These are phyloP conservation scores for Dastarcus helophoroides DNA, from an alignment of 2,888 invertebrate species.

Conservation along the genomic window DNA sequence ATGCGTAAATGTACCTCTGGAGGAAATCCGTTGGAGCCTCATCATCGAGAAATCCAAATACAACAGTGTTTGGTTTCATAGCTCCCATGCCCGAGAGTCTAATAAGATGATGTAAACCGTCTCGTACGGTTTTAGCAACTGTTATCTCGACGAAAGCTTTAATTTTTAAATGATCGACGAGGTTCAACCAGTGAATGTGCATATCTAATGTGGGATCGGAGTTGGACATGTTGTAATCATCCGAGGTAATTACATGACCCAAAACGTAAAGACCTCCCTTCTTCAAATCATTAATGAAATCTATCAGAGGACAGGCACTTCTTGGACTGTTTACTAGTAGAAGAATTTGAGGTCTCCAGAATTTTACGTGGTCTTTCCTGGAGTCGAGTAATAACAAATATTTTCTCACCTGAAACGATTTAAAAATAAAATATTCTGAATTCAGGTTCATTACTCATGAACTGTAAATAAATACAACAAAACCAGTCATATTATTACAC, in stretches of 20 bases:
- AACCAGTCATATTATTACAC: neutral
- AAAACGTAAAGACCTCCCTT: slow-evolving; percentile 84
- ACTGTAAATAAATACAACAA: no score
- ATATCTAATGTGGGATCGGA: slow-evolving; percentile 65
- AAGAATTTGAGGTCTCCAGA: slow-evolving; percentile 96
- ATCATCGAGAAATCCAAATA: slow-evolving; percentile 86
- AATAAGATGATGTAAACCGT: slow-evolving; percentile 85
- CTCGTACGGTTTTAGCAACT: slow-evolving; percentile 69
- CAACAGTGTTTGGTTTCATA: slow-evolving; percentile 97
- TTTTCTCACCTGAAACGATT: slow-evolving; percentile 50
- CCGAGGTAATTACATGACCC: slow-evolving; percentile 69
- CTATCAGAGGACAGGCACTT: slow-evolving; percentile 81
- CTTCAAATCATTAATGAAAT: slow-evolving; percentile 96
- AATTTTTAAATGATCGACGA: slow-evolving; percentile 91
- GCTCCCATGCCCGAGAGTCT: slow-evolving; percentile 92
- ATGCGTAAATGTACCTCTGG: slow-evolving; percentile 46
- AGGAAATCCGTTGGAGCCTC: slow-evolving; percentile 69
- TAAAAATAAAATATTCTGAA: slow-evolving; percentile 4
- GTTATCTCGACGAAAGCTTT: slow-evolving; percentile 96
- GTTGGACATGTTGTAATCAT: slow-evolving; percentile 36
- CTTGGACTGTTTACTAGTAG: slow-evolving; percentile 86
- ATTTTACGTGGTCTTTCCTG: slow-evolving; percentile 96
- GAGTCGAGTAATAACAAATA: slow-evolving; percentile 91
- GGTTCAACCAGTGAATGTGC: slow-evolving; percentile 78
- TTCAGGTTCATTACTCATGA: no score